These are phyloP conservation scores for Arrhopalites spinosus DNA, from an alignment of 2,888 invertebrate genomes.

Conservation along the genomic window DNA sequence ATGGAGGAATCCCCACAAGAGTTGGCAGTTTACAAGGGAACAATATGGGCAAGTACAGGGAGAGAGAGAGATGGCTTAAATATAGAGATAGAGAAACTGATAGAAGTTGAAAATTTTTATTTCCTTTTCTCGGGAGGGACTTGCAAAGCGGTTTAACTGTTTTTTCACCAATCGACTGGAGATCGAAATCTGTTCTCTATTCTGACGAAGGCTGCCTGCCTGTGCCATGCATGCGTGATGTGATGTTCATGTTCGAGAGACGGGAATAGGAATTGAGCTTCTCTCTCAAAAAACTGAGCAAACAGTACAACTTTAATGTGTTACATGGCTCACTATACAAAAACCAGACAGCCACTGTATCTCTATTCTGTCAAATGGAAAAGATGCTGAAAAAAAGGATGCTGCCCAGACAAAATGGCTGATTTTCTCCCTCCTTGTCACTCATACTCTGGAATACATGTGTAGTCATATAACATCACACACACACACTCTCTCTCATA, in stretches of 20 bases:
- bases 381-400: slow-evolving; percentile 38
- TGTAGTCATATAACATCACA: background rate
- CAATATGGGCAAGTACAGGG: too few relatives aligned
- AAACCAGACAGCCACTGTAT: background rate
- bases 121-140: slow-evolving; percentile 45
- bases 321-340: background rate
- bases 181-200: slow-evolving; percentile 28
- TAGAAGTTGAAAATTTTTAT: slow-evolving; percentile 37
- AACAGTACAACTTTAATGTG: background rate
- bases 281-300: background rate
- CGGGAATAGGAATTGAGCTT: slow-evolving; percentile 17
- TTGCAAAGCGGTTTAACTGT: slow-evolving; percentile 39
- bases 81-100: slow-evolving; percentile 9
- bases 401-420: slow-evolving; percentile 41
- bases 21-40: too few relatives aligned
- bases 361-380: slow-evolving; percentile 1
- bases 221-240: slow-evolving; percentile 29
- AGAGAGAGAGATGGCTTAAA: background rate
- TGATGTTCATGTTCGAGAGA: background rate
- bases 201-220: background rate
- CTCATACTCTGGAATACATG: slow-evolving; percentile 24
- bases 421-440: slow-evolving; percentile 36
- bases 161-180: slow-evolving; percentile 41
- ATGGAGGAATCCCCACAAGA: too few relatives aligned
- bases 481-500: slow-evolving; percentile 8